Evolutionary conservation across 2,113 vertebrate genomes (phyloP).

Genomic region (Scalopus aquaticus): DNA sequence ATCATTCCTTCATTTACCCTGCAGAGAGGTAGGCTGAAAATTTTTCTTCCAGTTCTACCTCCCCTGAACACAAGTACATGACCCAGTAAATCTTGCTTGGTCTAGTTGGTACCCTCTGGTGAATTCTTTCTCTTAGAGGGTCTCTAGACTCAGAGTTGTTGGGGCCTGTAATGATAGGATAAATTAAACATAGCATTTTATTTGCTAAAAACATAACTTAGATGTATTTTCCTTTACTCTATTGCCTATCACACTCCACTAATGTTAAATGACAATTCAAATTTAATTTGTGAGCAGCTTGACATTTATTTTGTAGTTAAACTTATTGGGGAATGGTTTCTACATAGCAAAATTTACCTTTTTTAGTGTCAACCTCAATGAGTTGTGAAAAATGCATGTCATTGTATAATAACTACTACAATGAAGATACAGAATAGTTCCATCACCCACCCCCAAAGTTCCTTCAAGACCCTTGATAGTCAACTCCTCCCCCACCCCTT

Average conservation of each 20-base stretch:
- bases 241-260: not conserved
- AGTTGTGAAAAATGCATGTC: not conserved
- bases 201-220: not conserved
- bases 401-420: not conserved
- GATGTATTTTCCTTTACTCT: not conserved
- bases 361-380: not conserved
- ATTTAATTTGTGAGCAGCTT: not conserved
- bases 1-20: too few relatives aligned
- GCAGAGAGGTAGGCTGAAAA: too few relatives aligned
- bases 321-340: not conserved
- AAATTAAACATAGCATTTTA: too few relatives aligned
- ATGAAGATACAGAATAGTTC: not conserved
- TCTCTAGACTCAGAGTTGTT: too few relatives aligned
- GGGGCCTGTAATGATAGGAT: too few relatives aligned
- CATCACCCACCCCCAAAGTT: not conserved
- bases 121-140: too few relatives aligned
- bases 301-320: not conserved
- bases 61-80: too few relatives aligned
- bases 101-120: too few relatives aligned
- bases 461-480: not conserved
- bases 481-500: not conserved
- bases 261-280: not conserved
- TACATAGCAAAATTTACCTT: not conserved
- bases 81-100: too few relatives aligned
- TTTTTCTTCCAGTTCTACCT: too few relatives aligned